Evolutionary conservation across 1,140 invertebrate species (phyloP), one percentile per base, ranked within the genome.

Genomic region (Aphelenchoides fujianensis): DNA sequence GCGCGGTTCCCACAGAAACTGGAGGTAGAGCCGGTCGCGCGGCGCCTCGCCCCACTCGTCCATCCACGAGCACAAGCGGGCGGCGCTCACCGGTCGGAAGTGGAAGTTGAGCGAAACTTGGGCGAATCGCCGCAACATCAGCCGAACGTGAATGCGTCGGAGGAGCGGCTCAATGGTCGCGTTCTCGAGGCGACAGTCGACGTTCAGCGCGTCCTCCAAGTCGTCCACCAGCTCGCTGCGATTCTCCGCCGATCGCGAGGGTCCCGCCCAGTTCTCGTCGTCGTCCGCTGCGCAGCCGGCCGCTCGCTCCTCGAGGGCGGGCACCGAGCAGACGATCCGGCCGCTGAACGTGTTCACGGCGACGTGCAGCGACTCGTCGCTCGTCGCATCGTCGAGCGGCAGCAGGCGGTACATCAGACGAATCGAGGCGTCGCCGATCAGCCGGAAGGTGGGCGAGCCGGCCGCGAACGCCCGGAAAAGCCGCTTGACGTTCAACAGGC

Each of bases 361-460:
- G 23, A 59, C 7, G 23, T 59, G 7, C 28, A 59, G 55, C 5
- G 5, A 59, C 55, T 59, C 55, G 5, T 59, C 55, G 23, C 19
- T 5, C 34, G 5, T 23, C 12, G 5, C 5, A 19, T 59, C 55
- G 23, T 59, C 19, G 7, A 7, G 23, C 5, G 55, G 19, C 34
- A 59, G 5, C 23, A 59, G 5, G 5, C 5, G 19, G 34, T 59
- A 59, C 27, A 5, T 59, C 5, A 59, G 23, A 7, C 55, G 55
- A 59, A 59, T 19, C 12, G 55, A 5, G 27, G 55, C 55, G 34
- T 59, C 55, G 23, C 55, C 55, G 19, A 59, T 19, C 55, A 59
- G 19, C 28, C 55, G 55, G 34, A 59, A 30, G 5, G 5, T 5
- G 5, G 5, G 19, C 28, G 5, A 7, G 7, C 5, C 7, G 5